phyloP scores from a whole-genome alignment of 2,113 vertebrate species.

The Anguilla japonica region DNA sequence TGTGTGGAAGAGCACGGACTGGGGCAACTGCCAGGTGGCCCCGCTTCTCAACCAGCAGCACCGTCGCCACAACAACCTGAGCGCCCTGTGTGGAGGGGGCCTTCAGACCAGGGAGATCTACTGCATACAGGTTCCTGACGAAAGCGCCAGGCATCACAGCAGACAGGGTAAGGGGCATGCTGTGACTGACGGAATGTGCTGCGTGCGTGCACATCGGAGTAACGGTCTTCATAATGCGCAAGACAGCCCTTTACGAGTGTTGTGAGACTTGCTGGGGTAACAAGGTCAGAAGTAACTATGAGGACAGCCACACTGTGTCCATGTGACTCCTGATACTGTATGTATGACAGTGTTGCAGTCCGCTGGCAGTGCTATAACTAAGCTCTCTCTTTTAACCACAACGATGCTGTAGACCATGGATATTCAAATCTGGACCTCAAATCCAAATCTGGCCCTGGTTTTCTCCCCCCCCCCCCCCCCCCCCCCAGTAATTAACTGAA shows the following conservation, averaged over 20 bases:
- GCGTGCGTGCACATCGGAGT: not conserved
- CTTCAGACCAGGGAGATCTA: conserved; percentile 85
- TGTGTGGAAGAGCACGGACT: conserved; percentile 87
- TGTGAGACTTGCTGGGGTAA: not conserved
- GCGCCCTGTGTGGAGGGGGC: conserved; percentile 84
- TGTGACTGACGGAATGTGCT: not conserved
- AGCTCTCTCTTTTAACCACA: not conserved
- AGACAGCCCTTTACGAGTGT: not conserved
- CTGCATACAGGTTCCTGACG: conserved; percentile 75
- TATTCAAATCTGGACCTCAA: too few relatives aligned
- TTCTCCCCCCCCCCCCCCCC: too few relatives aligned
- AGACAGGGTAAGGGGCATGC: conserved; percentile 81
- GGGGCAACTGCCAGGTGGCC: conserved; percentile 82
- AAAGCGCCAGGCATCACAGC: conserved; percentile 51
- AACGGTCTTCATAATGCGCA: not conserved
- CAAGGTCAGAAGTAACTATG: not conserved
- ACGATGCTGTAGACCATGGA: not conserved
- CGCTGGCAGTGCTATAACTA: not conserved
- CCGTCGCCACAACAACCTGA: conserved; percentile 57
- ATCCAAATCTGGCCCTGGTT: too few relatives aligned
- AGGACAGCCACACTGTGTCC: not conserved
- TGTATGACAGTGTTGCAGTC: not conserved
- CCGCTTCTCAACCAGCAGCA: conserved; percentile 81
- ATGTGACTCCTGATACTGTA: not conserved
- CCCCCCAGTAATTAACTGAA: too few relatives aligned